phyloP scores from a whole-genome alignment of 2,113 vertebrate species.

The Psammodynastes pulverulentus region DNA sequence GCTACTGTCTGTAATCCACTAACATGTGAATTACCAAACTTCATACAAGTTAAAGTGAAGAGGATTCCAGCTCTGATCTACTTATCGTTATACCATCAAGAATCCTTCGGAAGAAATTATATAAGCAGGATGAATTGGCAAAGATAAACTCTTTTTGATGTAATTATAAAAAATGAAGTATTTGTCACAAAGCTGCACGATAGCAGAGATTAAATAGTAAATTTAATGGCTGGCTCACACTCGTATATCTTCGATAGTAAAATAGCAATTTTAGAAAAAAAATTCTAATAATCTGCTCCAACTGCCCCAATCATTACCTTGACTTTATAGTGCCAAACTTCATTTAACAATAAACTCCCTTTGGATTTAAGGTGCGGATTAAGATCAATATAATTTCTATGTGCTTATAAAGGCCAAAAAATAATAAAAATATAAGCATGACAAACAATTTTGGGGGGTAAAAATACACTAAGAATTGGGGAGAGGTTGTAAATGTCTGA shows the following conservation, averaged over 20 bases:
- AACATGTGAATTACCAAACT: neutral
- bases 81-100: neutral
- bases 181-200: neutral
- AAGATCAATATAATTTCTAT: neutral
- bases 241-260: neutral
- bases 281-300: neutral
- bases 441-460: neutral
- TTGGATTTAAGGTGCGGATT: neutral
- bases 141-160: neutral
- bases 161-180: neutral
- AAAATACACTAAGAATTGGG: neutral
- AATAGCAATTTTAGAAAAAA: neutral
- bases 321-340: neutral
- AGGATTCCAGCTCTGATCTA: neutral
- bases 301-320: neutral
- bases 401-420: neutral
- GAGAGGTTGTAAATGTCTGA: neutral
- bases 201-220: neutral
- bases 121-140: neutral
- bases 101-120: neutral
- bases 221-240: neutral
- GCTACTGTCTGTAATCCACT: neutral
- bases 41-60: neutral
- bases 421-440: neutral
- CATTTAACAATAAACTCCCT: neutral